Evolutionary conservation across 1,140 invertebrate species (phyloP), one percentile per base, ranked within the genome.

Genomic region (Nixonia krombeini): DNA sequence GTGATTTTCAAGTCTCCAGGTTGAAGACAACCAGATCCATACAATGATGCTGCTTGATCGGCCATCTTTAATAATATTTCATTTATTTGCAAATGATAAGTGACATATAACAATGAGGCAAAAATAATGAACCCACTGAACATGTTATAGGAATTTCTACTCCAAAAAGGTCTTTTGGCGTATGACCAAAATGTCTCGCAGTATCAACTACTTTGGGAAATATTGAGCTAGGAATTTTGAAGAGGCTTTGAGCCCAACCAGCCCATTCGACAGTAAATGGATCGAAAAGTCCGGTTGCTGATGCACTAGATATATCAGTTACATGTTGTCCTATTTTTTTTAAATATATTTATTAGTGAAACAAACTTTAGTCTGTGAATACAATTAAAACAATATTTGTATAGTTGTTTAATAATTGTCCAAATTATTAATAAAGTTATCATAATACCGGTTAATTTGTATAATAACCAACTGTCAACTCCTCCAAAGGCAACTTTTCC

Each of bases 211-310:
- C 88, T 44, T 88, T 85, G 0, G 97, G 97, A 28, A 98, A 86
- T 15, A 97, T 91, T 0, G 82, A 79, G 26, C 77, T 63, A 6
- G 95, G 92, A 73, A 96, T 89, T 35, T 87, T 87, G 40, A 97
- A 89, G 31, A 93, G 80, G 58, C 86, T 87, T 64, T 90, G 88
- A 3, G 90, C 88, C 87, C 91, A 91, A 0, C 85, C 69, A 16
- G 91, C 91, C 95, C 96, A 96, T 52, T 89, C 74, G 87, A 94
- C 86, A 26, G 91, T 90, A 76, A 96, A 99, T 0, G 96, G 96
- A 84, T 99, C 96, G 81, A 90, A 99, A 29, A 99, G 87, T 4
- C 95, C 97, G 0, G 96, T 97, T 0, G 94, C 91, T 37, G 94
- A 94, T 0, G 95, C 95, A 75, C 90, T 94, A 0, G 94, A 95